phyloP scores from a whole-genome alignment of 1,140 invertebrate species.

The Hylaeus anthracinus region DNA sequence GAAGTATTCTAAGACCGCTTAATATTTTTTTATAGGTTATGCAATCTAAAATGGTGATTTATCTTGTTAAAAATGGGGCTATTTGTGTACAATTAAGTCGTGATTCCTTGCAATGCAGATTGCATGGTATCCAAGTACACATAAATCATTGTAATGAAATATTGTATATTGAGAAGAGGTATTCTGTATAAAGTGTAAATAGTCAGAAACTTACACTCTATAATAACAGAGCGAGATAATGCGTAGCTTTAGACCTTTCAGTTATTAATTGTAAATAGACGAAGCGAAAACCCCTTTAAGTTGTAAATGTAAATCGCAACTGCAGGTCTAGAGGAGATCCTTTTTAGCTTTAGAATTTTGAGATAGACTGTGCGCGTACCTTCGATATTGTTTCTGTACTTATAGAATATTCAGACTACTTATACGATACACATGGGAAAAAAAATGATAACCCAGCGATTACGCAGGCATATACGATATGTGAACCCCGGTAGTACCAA shows the following conservation, averaged over 20 bases:
- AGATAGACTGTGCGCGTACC: conserved; percentile 80
- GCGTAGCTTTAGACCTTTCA: conserved; percentile 68
- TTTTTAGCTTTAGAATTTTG: conserved; percentile 77
- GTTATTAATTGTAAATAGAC: conserved; percentile 74
- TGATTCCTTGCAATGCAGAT: conserved; percentile 21
- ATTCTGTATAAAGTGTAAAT: conserved; percentile 67
- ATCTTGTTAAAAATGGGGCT: conserved; percentile 26
- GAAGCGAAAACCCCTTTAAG: conserved; percentile 60
- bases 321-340: conserved; percentile 61
- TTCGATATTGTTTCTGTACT: conserved; percentile 81
- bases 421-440: conserved; percentile 70
- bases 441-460: conserved; percentile 70
- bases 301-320: conserved; percentile 70
- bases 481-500: conserved; percentile 81
- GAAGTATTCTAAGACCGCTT: conserved; percentile 11
- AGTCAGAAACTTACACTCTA: conserved; percentile 35
- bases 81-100: conserved; percentile 36
- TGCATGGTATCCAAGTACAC: conserved; percentile 27
- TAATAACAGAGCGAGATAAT: conserved; percentile 17
- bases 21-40: conserved; percentile 22
- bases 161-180: conserved; percentile 52
- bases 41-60: conserved; percentile 1
- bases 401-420: conserved; percentile 77
- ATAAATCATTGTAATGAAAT: conserved; percentile 52
- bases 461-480: conserved; percentile 79